Evolutionary conservation across 1,140 invertebrate genomes (phyloP).

Genomic region (Gonatopus flavifemur): DNA sequence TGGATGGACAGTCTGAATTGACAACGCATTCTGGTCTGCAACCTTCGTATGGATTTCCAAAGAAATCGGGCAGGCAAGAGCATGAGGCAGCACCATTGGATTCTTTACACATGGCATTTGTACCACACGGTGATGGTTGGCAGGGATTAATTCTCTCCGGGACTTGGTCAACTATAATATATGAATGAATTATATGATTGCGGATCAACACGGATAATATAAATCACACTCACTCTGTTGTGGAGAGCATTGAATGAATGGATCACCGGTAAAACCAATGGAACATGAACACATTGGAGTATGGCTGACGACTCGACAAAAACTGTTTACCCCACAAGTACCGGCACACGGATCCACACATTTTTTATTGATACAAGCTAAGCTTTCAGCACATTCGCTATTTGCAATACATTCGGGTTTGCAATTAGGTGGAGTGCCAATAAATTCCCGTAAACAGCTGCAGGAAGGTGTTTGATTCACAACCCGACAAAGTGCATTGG

Average conservation of each 20-base stretch:
- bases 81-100: slow-evolving; percentile 63
- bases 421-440: slow-evolving; percentile 56
- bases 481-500: slow-evolving; percentile 59
- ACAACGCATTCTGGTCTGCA: slow-evolving; percentile 69
- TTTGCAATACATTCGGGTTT: slow-evolving; percentile 59
- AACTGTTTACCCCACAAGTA: slow-evolving; percentile 61
- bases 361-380: slow-evolving; percentile 62
- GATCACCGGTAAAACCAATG: slow-evolving; percentile 58
- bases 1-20: slow-evolving; percentile 66
- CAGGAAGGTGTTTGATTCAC: slow-evolving; percentile 57
- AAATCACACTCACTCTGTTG: slow-evolving; percentile 40
- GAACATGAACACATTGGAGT: slow-evolving; percentile 62
- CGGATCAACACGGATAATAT: too few species aligned
- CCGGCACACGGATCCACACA: slow-evolving; percentile 61
- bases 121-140: slow-evolving; percentile 74
- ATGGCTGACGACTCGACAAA: slow-evolving; percentile 63
- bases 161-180: slow-evolving; percentile 9
- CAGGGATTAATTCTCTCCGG: slow-evolving; percentile 64
- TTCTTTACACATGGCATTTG: slow-evolving; percentile 71
- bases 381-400: slow-evolving; percentile 58
- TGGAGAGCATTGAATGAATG: slow-evolving; percentile 56
- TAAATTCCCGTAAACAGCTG: slow-evolving; percentile 55
- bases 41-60: slow-evolving; percentile 67
- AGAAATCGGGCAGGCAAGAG: slow-evolving; percentile 63
- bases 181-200: background rate